Conservation (phyloP, 2,888 invertebrate genomes). For the Diploptera punctata region DNA sequence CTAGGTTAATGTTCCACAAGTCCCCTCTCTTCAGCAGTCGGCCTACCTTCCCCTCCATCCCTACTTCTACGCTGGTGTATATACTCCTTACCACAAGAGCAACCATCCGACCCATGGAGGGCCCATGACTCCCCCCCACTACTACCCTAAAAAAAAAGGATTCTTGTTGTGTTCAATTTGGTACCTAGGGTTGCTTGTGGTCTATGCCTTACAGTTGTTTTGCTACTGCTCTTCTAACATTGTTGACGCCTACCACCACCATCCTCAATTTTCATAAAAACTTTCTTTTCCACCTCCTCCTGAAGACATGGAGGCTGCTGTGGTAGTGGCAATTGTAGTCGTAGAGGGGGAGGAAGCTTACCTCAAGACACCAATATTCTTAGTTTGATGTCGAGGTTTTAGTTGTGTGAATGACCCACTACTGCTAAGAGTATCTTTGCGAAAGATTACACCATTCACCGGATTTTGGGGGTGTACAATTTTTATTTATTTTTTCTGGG, state of each 20-base stretch:
- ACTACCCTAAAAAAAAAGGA: conserved; percentile 6
- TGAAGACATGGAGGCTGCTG: neutral
- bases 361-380: conserved; percentile 15
- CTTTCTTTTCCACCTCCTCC: conserved; percentile 17
- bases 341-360: conserved; percentile 7
- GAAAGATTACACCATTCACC: neutral
- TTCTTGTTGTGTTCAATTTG: neutral
- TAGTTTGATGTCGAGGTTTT: conserved; percentile 10
- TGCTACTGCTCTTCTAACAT: neutral
- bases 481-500: neutral
- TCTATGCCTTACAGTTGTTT: neutral
- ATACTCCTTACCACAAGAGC: conserved; percentile 1
- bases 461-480: neutral
- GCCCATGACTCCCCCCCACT: neutral
- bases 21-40: neutral
- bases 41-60: conserved; percentile 5
- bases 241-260: neutral
- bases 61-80: neutral
- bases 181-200: neutral
- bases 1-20: conserved; percentile 36
- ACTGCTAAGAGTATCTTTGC: neutral
- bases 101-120: neutral
- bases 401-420: conserved; percentile 21
- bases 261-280: neutral
- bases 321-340: neutral